phyloP scores from a whole-genome alignment of 2,888 invertebrate species.

The Ophion ellenae region DNA sequence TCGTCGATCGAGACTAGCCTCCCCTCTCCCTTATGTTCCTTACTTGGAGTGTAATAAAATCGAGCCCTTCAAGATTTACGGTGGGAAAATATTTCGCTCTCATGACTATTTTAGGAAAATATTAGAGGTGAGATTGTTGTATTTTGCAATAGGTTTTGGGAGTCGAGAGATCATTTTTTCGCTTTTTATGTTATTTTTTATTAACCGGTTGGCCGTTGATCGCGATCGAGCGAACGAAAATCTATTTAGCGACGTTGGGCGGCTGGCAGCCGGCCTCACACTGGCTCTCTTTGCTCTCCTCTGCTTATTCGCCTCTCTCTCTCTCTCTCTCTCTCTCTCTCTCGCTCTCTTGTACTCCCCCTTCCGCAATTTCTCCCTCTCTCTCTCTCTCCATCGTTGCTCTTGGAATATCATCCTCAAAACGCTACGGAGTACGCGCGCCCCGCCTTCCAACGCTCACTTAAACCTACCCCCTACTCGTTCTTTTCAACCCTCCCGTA shows the following conservation, averaged over 20 bases:
- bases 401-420: slow-evolving; percentile 64
- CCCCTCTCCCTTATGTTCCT: slow-evolving; percentile 9
- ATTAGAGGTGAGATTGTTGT: neutral
- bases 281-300: slow-evolving; percentile 71
- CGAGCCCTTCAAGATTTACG: slow-evolving; percentile 22
- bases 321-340: slow-evolving; percentile 1
- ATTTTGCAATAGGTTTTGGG: slow-evolving; percentile 1
- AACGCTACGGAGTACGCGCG: slow-evolving; percentile 73
- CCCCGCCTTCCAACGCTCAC: slow-evolving; percentile 73
- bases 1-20: slow-evolving; percentile 60
- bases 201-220: slow-evolving; percentile 55
- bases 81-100: neutral
- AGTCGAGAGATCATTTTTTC: neutral
- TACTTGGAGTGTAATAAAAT: slow-evolving; percentile 27
- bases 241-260: slow-evolving; percentile 80
- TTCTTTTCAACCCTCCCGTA: slow-evolving; percentile 55
- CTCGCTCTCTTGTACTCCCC: neutral
- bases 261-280: slow-evolving; percentile 83
- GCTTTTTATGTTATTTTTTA: slow-evolving; percentile 15
- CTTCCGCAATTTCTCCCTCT: slow-evolving; percentile 23
- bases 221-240: slow-evolving; percentile 66
- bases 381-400: slow-evolving; percentile 50
- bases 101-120: neutral
- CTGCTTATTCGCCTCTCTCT: neutral
- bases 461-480: slow-evolving; percentile 69